Conservation (phyloP, 2,113 vertebrate genomes). For the Callithrix jacchus region DNA sequence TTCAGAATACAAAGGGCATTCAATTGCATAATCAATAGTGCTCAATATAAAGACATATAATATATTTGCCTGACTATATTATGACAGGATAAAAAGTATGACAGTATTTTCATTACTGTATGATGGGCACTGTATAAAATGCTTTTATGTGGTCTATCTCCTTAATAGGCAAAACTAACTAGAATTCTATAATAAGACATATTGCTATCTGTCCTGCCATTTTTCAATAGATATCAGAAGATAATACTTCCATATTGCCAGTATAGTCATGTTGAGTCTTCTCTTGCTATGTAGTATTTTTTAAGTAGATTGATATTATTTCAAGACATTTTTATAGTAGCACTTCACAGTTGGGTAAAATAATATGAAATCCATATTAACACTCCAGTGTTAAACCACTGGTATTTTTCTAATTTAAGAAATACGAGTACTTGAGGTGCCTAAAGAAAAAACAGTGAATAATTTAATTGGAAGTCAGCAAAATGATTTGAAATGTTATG, state of each 20-base stretch:
- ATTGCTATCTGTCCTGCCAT: background rate
- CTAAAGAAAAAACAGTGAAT: conserved; percentile 55
- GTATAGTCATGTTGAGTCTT: background rate
- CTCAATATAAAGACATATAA: background rate
- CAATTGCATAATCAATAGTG: background rate
- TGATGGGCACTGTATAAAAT: background rate
- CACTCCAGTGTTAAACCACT: background rate
- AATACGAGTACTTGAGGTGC: background rate
- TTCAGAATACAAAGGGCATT: background rate
- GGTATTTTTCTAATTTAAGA: background rate
- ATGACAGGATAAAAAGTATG: background rate
- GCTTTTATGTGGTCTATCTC: background rate
- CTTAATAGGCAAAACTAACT: background rate
- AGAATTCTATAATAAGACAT: background rate
- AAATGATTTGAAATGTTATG: conserved; percentile 19
- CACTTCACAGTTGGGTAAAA: background rate
- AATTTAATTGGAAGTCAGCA: conserved; percentile 57
- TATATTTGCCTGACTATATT: background rate
- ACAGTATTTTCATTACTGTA: background rate
- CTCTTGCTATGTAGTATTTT: background rate
- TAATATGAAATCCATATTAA: background rate
- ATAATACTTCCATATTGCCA: background rate
- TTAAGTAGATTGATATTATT: background rate
- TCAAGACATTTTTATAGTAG: conserved; percentile 6
- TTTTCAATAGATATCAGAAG: background rate